phyloP scores from a whole-genome alignment of 2,113 vertebrate genomes.

The Myotis lucifugus region DNA sequence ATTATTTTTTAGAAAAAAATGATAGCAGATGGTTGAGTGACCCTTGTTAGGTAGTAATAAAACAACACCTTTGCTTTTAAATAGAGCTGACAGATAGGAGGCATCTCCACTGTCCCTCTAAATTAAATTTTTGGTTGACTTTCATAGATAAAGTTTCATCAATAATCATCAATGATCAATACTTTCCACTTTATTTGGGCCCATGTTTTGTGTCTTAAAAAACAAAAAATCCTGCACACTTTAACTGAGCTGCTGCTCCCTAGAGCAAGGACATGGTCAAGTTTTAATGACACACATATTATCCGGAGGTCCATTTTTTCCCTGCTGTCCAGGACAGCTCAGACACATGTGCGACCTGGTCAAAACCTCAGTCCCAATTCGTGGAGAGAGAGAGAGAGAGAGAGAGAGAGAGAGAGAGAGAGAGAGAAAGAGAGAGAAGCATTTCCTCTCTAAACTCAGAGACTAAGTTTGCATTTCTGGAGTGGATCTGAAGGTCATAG shows the following conservation, averaged over 20 bases:
- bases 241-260: not conserved
- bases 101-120: not conserved
- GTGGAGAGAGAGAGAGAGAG: not conserved
- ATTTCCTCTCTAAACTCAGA: conserved; percentile 59
- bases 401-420: not conserved
- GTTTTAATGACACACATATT: not conserved
- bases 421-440: not conserved
- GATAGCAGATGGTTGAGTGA: not conserved
- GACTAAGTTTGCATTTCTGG: conserved; percentile 47
- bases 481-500: conserved; percentile 32
- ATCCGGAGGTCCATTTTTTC: not conserved
- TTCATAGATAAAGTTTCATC: not conserved
- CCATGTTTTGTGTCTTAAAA: not conserved
- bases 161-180: not conserved
- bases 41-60: not conserved
- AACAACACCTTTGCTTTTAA: not conserved
- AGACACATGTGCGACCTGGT: not conserved
- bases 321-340: not conserved
- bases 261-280: not conserved
- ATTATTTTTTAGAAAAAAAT: not conserved
- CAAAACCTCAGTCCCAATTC: conserved; percentile 47
- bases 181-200: not conserved
- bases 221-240: not conserved
- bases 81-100: not conserved
- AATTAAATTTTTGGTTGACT: not conserved